A percentile compares a stretch with the other conserved stretches of the same genome.
Evolutionary conservation across 2,888 invertebrate species (phyloP).

Genomic region (Rhimphoctona megacephalus): DNA sequence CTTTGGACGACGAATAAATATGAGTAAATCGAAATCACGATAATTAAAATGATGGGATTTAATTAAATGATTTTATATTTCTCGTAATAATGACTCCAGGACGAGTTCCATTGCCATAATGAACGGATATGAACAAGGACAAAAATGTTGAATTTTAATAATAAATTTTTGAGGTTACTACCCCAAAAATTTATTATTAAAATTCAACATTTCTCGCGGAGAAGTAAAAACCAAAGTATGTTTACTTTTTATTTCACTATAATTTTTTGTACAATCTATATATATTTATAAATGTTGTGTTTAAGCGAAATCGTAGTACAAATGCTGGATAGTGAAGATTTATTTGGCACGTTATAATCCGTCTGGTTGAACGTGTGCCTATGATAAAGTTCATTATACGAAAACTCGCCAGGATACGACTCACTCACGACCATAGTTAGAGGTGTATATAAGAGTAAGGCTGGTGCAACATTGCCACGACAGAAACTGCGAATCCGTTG

Average conservation of each 20-base stretch:
- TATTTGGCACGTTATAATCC: slow-evolving; percentile 20
- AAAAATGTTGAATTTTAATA: neutral
- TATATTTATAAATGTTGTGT: neutral
- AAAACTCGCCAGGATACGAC: slow-evolving; percentile 17
- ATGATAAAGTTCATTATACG: slow-evolving; percentile 5
- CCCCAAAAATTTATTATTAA: no score
- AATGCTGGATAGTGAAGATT: neutral
- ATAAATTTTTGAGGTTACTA: neutral
- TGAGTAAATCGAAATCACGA: no score
- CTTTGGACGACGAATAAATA: neutral
- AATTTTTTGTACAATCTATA: neutral
- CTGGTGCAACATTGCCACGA: slow-evolving; percentile 25
- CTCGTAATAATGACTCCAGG: neutral
- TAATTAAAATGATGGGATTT: no score
- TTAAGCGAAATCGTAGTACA: neutral
- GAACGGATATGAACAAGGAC: neutral
- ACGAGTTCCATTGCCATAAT: no score
- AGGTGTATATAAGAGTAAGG: slow-evolving; percentile 11
- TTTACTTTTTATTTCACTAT: neutral
- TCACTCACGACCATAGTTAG: slow-evolving; percentile 54
- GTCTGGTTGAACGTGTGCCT: slow-evolving; percentile 19
- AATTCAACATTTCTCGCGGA: no score
- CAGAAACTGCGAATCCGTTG: slow-evolving; percentile 4
- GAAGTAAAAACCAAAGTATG: neutral
- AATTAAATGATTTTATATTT: no score